phyloP scores from a whole-genome alignment of 2,797 vertebrate species.

The Oceanodroma leucorhoa region DNA sequence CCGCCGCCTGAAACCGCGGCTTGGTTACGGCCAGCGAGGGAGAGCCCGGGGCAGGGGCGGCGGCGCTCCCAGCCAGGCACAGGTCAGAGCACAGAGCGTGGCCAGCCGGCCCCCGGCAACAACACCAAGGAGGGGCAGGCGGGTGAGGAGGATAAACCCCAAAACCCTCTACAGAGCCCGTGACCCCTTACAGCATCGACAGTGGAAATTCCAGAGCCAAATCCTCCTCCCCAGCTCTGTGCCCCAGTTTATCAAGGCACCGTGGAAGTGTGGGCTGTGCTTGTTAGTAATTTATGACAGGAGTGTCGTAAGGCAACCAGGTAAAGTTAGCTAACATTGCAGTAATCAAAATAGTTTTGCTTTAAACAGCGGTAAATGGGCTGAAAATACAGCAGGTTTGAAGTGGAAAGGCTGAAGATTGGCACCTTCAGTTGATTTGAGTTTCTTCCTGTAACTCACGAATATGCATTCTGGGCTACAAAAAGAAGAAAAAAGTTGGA shows the following conservation, averaged over 20 bases:
- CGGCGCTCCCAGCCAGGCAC: constrained; percentile 25
- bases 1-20: too few relatives aligned
- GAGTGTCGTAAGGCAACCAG: constrained; percentile 63
- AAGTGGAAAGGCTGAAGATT: constrained; percentile 27
- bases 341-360: constrained; percentile 33
- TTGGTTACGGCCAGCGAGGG: not conserved
- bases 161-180: not conserved
- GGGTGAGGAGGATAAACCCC: not conserved
- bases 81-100: not conserved
- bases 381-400: constrained; percentile 23
- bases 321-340: constrained; percentile 49
- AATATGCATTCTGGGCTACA: constrained; percentile 37
- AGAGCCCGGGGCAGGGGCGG: not conserved
- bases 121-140: not conserved
- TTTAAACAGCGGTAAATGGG: constrained; percentile 34
- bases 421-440: not conserved
- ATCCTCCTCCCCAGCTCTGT: not conserved
- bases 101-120: not conserved
- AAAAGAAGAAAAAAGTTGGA: not conserved
- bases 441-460: constrained; percentile 32
- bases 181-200: not conserved
- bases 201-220: not conserved
- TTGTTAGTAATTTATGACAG: not conserved
- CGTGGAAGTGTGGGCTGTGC: not conserved
- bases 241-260: not conserved